Evolutionary conservation across 2,888 invertebrate genomes (phyloP).

Genomic region (Resseliella maxima): DNA sequence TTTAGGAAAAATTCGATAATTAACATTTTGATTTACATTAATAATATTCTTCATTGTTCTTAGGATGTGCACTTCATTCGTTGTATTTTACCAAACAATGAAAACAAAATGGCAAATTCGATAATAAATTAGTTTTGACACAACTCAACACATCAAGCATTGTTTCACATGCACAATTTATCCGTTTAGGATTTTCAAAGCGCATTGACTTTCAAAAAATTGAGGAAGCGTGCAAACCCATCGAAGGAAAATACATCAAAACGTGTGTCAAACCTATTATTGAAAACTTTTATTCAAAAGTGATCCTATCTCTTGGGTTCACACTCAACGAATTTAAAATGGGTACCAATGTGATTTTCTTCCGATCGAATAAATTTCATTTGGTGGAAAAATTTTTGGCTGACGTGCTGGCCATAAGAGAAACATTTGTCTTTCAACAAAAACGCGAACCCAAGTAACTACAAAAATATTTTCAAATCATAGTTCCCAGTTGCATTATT

Average conservation of each 20-base stretch:
- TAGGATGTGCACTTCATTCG: conserved; percentile 14
- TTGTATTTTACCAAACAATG: conserved; percentile 6
- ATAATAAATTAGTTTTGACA: conserved; percentile 2
- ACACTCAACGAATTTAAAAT: neutral
- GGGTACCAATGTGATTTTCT: neutral
- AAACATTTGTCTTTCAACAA: neutral
- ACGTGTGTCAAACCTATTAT: neutral
- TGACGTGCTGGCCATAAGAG: neutral
- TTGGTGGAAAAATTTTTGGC: neutral
- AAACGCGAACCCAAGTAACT: neutral
- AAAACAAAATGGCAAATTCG: neutral
- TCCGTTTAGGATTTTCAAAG: conserved; percentile 8
- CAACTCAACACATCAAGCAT: conserved; percentile 34
- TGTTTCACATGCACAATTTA: neutral
- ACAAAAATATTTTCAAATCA: neutral
- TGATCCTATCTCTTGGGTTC: neutral
- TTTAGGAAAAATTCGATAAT: neutral
- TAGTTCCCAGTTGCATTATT: neutral
- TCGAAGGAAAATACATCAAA: neutral
- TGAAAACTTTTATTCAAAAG: conserved; percentile 41
- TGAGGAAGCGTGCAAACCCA: neutral
- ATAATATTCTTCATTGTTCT: neutral
- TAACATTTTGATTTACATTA: neutral
- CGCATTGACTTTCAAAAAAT: neutral
- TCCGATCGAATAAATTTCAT: neutral